Conservation (phyloP, 1,140 invertebrate genomes). For the Dreissena rostriformis region DNA sequence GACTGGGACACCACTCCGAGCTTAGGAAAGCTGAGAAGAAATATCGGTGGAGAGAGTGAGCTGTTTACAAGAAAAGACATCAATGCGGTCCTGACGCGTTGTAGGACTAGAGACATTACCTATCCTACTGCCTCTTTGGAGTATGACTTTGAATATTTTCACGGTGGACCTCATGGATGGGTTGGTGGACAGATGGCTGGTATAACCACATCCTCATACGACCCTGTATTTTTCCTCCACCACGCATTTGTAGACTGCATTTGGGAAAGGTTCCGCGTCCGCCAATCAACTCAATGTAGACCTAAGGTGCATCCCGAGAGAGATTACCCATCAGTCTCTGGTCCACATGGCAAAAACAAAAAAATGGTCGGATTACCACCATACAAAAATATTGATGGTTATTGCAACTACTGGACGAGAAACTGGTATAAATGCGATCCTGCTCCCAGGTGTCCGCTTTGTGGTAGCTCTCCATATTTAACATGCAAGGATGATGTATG, state of each 20-base stretch:
- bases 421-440: constrained; percentile 54
- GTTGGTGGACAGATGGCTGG: constrained; percentile 69
- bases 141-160: constrained; percentile 66
- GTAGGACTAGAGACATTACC: constrained; percentile 29
- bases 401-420: constrained; percentile 32
- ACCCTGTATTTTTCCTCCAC: constrained; percentile 80
- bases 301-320: constrained; percentile 19
- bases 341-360: not conserved
- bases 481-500: not conserved
- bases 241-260: constrained; percentile 79
- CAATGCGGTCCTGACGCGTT: constrained; percentile 23
- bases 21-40: constrained; percentile 50
- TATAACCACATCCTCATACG: constrained; percentile 75
- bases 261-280: constrained; percentile 66
- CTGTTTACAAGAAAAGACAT: constrained; percentile 30
- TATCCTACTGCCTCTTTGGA: constrained; percentile 35
- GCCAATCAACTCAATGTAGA: constrained; percentile 20
- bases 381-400: constrained; percentile 46
- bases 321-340: constrained; percentile 32
- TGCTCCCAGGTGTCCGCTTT: constrained; percentile 40
- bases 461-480: constrained; percentile 39
- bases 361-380: constrained; percentile 37
- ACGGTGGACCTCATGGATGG: constrained; percentile 66
- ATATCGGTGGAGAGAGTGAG: constrained; percentile 32
- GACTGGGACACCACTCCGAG: constrained; percentile 60